phyloP scores from a whole-genome alignment of 2,797 vertebrate genomes.

The Sebastolobus altivelis region DNA sequence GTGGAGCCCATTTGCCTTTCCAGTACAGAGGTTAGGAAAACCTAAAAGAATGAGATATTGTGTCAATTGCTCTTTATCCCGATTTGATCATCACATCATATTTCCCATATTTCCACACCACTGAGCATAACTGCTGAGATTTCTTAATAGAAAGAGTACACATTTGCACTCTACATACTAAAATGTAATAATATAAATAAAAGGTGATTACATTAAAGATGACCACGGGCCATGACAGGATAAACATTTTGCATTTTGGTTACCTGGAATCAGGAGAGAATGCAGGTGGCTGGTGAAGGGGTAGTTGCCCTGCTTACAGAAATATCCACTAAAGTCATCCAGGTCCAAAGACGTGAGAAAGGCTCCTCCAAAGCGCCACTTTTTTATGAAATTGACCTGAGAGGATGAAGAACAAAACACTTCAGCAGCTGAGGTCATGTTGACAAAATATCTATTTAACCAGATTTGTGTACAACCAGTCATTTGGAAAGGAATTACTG shows the following conservation, averaged over 20 bases:
- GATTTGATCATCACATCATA: no score
- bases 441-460: background rate
- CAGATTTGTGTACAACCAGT: background rate
- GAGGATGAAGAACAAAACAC: background rate
- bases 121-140: no score
- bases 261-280: constrained; percentile 22
- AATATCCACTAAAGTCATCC: constrained; percentile 77
- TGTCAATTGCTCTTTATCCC: no score
- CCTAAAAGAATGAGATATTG: no score
- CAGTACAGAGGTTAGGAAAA: background rate
- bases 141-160: no score
- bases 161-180: no score
- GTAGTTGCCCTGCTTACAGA: constrained; percentile 71
- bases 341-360: constrained; percentile 82
- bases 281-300: constrained; percentile 54
- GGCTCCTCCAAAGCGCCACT: constrained; percentile 74
- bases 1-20: background rate
- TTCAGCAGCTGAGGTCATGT: background rate
- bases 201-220: no score
- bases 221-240: background rate
- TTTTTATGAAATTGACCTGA: constrained; percentile 62
- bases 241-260: background rate
- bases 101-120: no score
- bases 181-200: no score
- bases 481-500: background rate